phyloP scores from a whole-genome alignment of 2,888 invertebrate species.

The Actias luna region DNA sequence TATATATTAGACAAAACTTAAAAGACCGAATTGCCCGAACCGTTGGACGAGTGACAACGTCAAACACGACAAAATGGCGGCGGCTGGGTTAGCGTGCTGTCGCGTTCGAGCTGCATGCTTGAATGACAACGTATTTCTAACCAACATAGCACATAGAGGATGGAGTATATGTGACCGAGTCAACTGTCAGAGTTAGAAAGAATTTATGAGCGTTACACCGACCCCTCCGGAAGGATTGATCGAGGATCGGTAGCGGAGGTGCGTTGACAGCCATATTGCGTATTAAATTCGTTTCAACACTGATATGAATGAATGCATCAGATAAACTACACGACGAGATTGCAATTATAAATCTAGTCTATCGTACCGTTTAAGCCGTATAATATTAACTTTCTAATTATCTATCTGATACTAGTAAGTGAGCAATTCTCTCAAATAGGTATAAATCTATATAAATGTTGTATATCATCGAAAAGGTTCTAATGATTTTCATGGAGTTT shows the following conservation, averaged over 20 bases:
- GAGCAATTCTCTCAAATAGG: too few species aligned
- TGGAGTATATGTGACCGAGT: constrained; percentile 61
- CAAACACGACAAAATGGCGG: constrained; percentile 50
- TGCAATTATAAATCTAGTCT: too few species aligned
- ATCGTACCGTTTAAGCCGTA: too few species aligned
- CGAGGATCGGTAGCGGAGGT: constrained; percentile 37
- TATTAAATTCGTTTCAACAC: not conserved
- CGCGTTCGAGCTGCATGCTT: constrained; percentile 57
- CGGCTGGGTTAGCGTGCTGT: constrained; percentile 54
- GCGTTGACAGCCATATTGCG: not conserved
- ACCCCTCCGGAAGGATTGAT: constrained; percentile 62
- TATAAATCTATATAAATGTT: too few species aligned
- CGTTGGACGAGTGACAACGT: constrained; percentile 29
- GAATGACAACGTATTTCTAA: constrained; percentile 48
- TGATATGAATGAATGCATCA: not conserved
- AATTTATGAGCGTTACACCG: constrained; percentile 68
- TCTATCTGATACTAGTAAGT: too few species aligned
- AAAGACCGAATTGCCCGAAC: constrained; percentile 32
- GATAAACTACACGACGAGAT: too few species aligned
- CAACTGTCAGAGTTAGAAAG: constrained; percentile 76
- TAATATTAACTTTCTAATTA: too few species aligned
- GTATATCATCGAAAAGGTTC: too few species aligned
- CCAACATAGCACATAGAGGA: constrained; percentile 51
- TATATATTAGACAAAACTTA: constrained; percentile 32
- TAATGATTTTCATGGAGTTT: too few species aligned